Base-by-base conservation (phyloP, 2,888 invertebrate species). In the Agonopterix heracliana region DNA sequence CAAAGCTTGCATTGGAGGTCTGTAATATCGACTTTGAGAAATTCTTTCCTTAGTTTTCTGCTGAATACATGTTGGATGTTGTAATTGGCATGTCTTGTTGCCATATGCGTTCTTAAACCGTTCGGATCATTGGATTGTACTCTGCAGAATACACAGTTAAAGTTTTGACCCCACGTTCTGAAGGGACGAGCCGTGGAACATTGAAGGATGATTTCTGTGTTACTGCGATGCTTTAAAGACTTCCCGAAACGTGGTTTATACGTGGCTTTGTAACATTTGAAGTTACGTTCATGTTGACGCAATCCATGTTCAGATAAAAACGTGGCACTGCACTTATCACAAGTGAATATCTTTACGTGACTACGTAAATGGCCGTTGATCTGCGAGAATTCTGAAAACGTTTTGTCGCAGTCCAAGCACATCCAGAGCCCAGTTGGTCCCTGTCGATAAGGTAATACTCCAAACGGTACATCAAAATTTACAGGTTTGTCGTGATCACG, bases 111-210 rank as follows among this genome's bases (percentile, higher is more conserved):
- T 48, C 87, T 61, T 7, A 87, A 59, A 0, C 86, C 86, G n/a
- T 77, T 75, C 0, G 87, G 87, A 52, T 86, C 86, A 46, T 83
- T 83, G 0, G 87, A 83, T 45, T 86, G 84, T 0, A 86, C 86
- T 9, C 86, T 64, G 51, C 87, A 87, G 44, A 86, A 78, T 0
- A 84, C 80, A 49, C 87, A 87, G 48, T 85, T 86, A 48, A 87
- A 87, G 50, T 86, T 86, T 55, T 86, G 85, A 0, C 85, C 86
- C 86, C 86, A 86, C 17, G 85, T 86, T 41, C 87, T 71, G 42
- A 87, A 87, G 0, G 87, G 87, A 41, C 79, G 78, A 2, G 85
- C 87, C 0, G 86, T 87, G 3, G 86, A 87, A 59, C 84, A 86
- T 55, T 86, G 81, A 1, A 87, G 60, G 49, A 87, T 87, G 10